Evolutionary conservation across 2,888 invertebrate genomes (phyloP), one percentile per base, ranked within the genome.

Genomic region (Dryobota labecula): DNA sequence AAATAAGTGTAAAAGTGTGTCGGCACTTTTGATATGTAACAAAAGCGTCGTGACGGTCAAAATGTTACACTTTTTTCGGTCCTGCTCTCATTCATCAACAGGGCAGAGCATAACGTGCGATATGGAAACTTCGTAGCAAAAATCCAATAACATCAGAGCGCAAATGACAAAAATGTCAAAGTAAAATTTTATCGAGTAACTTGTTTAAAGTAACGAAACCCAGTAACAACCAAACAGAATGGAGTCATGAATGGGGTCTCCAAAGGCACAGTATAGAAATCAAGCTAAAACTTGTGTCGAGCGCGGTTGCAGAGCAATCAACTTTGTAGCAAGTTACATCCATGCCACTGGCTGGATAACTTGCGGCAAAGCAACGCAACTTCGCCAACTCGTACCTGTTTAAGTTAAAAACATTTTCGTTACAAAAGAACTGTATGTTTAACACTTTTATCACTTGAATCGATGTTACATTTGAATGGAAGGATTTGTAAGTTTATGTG

Each of bases 261-360:
- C 51, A 30, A 67, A 71, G 72, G 64, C 70, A 56, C 58, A 61
- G 83, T 83, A 62, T 82, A 84, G 86, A 86, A 90, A 89, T 90
- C 88, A 89, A 83, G 83, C 82, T 84, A 67, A 78, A 89, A 91
- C 86, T 90, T 87, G 85, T 84, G 80, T 86, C 70, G 73, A 88
- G 85, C 85, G 90, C 78, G 90, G 90, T 90, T 78, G 86, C 86
- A 82, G 83, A 88, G 89, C 90, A 90, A 92, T 91, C 91, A 90
- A 91, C 88, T 92, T 90, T 87, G 87, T 86, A 82, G 86, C 86
- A 86, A 89, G 87, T 90, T 82, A 83, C 78, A 80, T 84, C 80
- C 84, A 78, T 71, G 71, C 85, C 86, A 87, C 80, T 84, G 84
- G 85, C 78, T 81, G 73, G 82, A 63, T 84, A 90, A 87, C 84